Evolutionary conservation across 2,797 vertebrate species (phyloP), one percentile per base, ranked within the genome.

Genomic region (Sandelia bainsii): DNA sequence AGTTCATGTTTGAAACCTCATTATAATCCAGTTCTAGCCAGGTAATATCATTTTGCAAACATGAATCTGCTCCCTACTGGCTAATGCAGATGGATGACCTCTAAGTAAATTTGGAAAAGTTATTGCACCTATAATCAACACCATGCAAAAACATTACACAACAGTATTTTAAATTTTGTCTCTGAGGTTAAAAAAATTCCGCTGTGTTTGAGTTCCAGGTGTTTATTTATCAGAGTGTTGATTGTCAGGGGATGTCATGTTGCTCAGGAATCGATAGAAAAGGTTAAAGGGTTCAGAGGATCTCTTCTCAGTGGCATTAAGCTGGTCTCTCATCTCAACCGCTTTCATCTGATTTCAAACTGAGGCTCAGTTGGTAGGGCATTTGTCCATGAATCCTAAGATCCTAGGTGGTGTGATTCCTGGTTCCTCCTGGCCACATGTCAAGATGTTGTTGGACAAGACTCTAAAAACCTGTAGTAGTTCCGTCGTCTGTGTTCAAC

Each of bases 221-320:
- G 84, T 80, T 83, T 91, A 84, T 89, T 87, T 85, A 85, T 87
- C 52, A 54, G 67, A 44, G 64, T 25, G 69, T 49, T 85, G 60
- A 68, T 69, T 84, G 84, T 87, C 86, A 65, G 85, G 87, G 49
- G 84, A 62, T 76, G 27, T 87, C 91, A 84, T 74, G 89, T 83
- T 71, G 90, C 73, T 84, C 20, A 0, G 40, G 60, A 85, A 93
- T 92, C 90, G 80, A 93, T 91, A 72, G 64, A 42, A 91, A 91
- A 89, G 89, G 84, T 91, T 82, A 72, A 75, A 82, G 54, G 79
- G 67, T 90, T 89, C 82, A 81, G 81, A 85, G 87, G 82, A 84
- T 92, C 80, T 83, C 89, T 84, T 82, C 65, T 69, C 73, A 9
- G 79, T 81, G 84, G 82, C 83, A 81, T 77, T 85, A 87, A 88